Evolutionary conservation across 2,113 vertebrate genomes (phyloP).

Genomic region (Eulacestoma nigropectus): DNA sequence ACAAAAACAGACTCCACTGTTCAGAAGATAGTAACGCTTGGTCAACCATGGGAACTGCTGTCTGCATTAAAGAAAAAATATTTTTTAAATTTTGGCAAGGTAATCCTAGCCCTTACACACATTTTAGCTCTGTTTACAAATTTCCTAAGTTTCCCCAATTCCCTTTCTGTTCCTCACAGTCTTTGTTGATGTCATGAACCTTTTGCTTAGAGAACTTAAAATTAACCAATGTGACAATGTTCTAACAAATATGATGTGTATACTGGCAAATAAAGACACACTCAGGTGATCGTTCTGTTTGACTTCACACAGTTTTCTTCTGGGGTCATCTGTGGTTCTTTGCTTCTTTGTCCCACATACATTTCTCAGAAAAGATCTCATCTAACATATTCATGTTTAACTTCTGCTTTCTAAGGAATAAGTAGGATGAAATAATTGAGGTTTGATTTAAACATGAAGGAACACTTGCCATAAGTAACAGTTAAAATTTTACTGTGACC

Average conservation of each 20-base stretch:
- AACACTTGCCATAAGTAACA: neutral
- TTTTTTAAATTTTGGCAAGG: neutral
- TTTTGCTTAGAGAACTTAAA: slow-evolving; percentile 22
- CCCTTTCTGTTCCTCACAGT: neutral
- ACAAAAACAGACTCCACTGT: neutral
- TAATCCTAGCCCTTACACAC: neutral
- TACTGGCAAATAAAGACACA: slow-evolving; percentile 39
- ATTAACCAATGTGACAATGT: neutral
- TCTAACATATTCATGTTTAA: neutral
- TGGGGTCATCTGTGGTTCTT: neutral
- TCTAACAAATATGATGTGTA: slow-evolving; percentile 3
- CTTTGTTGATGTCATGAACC: neutral
- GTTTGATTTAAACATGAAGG: neutral
- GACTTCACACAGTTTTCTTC: neutral
- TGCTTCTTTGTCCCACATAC: neutral
- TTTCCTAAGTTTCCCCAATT: neutral
- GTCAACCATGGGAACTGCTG: neutral
- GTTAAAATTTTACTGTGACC: neutral
- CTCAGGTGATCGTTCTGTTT: slow-evolving; percentile 27
- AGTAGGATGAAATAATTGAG: neutral
- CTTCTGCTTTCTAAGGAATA: neutral
- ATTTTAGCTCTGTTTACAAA: neutral
- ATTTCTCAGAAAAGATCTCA: neutral
- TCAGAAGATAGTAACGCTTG: neutral
- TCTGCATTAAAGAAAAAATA: neutral